A percentile compares a stretch with the other conserved stretches of the same genome.
Evolutionary conservation across 2,113 vertebrate genomes (phyloP).

Genomic region (Etia nguti): DNA sequence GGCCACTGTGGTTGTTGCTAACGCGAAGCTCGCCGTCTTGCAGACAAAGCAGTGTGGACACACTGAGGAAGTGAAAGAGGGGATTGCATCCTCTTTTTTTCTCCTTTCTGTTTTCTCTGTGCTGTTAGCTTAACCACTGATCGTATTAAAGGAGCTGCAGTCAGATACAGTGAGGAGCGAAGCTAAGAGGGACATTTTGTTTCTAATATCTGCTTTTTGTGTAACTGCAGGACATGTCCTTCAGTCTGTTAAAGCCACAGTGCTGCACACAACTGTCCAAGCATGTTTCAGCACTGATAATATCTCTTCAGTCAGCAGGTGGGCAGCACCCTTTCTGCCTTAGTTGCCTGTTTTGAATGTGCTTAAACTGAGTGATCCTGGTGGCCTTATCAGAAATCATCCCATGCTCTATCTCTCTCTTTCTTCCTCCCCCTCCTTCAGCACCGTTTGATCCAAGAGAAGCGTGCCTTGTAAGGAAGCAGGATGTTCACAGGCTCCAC

Average conservation of each 20-base stretch:
- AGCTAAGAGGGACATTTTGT: background rate
- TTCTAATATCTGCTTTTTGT: slow-evolving; percentile 19
- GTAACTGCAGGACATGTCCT: slow-evolving; percentile 60
- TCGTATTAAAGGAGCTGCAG: background rate
- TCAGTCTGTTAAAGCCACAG: slow-evolving; percentile 46
- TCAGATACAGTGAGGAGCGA: background rate
- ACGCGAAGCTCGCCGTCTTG: background rate
- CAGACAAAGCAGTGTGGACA: background rate
- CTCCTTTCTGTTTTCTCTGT: background rate
- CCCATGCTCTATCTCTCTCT: background rate
- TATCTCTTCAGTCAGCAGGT: slow-evolving; percentile 50
- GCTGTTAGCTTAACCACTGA: background rate
- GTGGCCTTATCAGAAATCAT: slow-evolving; percentile 21
- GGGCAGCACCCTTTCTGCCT: background rate
- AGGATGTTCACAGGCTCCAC: slow-evolving; percentile 75
- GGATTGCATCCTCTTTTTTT: background rate
- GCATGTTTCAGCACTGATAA: slow-evolving; percentile 35
- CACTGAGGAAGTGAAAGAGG: slow-evolving; percentile 34
- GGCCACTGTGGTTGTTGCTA: slow-evolving; percentile 26
- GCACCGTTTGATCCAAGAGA: slow-evolving; percentile 59
- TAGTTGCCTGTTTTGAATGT: background rate
- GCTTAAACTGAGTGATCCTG: background rate
- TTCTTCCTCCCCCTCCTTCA: slow-evolving; percentile 9
- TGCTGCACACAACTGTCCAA: slow-evolving; percentile 16
- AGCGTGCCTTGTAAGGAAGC: slow-evolving; percentile 65